A percentile compares a stretch with the other conserved stretches of the same genome.
Evolutionary conservation across 2,113 vertebrate species (phyloP).

Genomic region (Lepus europaeus): DNA sequence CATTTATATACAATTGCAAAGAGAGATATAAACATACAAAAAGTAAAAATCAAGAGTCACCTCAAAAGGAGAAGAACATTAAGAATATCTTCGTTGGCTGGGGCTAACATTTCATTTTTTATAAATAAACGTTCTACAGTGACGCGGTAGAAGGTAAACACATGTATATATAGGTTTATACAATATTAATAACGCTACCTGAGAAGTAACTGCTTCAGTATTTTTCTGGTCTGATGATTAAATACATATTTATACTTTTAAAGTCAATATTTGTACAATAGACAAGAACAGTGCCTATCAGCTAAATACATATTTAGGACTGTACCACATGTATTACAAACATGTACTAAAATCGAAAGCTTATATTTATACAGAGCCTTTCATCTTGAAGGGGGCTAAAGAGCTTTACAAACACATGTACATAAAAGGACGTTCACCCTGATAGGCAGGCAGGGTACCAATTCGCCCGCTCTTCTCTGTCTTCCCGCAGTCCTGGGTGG

Average conservation of each 20-base stretch:
- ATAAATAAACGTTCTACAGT: conserved; percentile 58
- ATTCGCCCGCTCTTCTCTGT: conserved; percentile 48
- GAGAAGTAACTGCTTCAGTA: conserved; percentile 82
- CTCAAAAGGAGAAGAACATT: conserved; percentile 32
- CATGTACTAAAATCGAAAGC: conserved; percentile 83
- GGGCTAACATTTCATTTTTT: conserved; percentile 25
- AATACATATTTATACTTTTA: conserved; percentile 86
- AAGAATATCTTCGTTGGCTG: conserved; percentile 42
- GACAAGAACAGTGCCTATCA: conserved; percentile 84
- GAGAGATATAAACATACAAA: conserved; percentile 44
- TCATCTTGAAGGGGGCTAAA: conserved; percentile 80
- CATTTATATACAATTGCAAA: conserved; percentile 40
- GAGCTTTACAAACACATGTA: conserved; percentile 82
- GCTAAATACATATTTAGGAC: conserved; percentile 85
- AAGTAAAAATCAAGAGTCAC: conserved; percentile 55
- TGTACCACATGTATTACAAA: conserved; percentile 83
- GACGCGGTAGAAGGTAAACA: conserved; percentile 76
- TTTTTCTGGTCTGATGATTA: conserved; percentile 83
- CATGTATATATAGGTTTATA: conserved; percentile 79
- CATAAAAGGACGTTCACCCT: conserved; percentile 68
- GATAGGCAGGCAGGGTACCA: conserved; percentile 66
- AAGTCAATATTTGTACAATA: conserved; percentile 85
- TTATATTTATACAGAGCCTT: conserved; percentile 83
- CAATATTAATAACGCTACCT: conserved; percentile 82
- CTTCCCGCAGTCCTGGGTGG: conserved; percentile 46